Evolutionary conservation across 2,797 vertebrate genomes (phyloP).

Genomic region (Jordanella pulchra): DNA sequence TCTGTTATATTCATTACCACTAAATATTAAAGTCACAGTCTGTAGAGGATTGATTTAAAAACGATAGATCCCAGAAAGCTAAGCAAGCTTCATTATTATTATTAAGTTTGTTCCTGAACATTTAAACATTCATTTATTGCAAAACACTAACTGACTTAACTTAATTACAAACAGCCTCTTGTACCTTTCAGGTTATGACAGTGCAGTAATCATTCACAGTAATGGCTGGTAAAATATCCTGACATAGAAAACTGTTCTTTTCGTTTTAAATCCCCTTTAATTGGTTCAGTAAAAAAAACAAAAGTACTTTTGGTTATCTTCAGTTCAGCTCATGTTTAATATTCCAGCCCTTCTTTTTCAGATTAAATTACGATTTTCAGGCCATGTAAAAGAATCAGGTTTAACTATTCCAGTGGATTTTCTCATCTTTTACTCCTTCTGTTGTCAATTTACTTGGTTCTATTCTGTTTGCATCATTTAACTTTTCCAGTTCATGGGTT

Average conservation of each 20-base stretch:
- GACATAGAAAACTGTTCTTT: no score
- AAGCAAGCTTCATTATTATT: not conserved
- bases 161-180: not conserved
- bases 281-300: not conserved
- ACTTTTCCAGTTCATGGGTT: not conserved
- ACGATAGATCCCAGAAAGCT: not conserved
- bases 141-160: not conserved
- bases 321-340: not conserved
- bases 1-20: not conserved
- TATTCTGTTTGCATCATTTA: not conserved
- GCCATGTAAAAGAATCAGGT: not conserved
- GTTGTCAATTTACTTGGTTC: conserved; percentile 5
- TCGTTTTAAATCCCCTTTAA: not conserved
- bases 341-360: not conserved
- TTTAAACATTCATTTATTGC: not conserved
- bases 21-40: not conserved
- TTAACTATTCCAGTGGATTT: not conserved
- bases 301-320: not conserved
- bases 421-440: not conserved
- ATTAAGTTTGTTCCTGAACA: not conserved
- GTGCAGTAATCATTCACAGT: not conserved
- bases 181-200: not conserved
- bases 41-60: no score
- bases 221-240: not conserved
- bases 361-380: not conserved